Evolutionary conservation across 2,888 invertebrate species (phyloP).

Genomic region (Mimas tiliae): DNA sequence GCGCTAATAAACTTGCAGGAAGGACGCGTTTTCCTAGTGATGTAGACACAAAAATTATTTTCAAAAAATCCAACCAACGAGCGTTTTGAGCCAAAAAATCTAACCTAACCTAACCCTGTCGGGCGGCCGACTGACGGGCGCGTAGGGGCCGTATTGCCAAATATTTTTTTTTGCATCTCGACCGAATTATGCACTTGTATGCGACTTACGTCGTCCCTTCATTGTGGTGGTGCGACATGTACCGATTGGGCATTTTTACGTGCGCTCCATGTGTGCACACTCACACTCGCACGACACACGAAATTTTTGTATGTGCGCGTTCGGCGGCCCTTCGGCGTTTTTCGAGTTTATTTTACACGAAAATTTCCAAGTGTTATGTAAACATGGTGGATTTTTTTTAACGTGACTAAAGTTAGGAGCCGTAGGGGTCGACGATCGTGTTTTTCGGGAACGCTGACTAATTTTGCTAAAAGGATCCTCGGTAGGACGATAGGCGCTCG

Average conservation of each 20-base stretch:
- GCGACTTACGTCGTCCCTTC: slow-evolving; percentile 84
- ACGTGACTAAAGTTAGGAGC: slow-evolving; percentile 77
- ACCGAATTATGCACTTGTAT: slow-evolving; percentile 85
- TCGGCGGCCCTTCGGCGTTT: slow-evolving; percentile 66
- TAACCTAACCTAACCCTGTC: slow-evolving; percentile 85
- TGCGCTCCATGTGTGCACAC: slow-evolving; percentile 72
- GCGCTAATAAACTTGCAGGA: slow-evolving; percentile 66
- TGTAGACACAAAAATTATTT: slow-evolving; percentile 72
- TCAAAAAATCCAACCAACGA: slow-evolving; percentile 77
- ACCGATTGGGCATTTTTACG: slow-evolving; percentile 81
- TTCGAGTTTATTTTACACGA: slow-evolving; percentile 66
- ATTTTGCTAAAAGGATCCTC: slow-evolving; percentile 69
- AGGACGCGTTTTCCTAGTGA: slow-evolving; percentile 69
- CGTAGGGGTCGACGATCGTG: slow-evolving; percentile 73
- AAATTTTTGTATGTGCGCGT: slow-evolving; percentile 76
- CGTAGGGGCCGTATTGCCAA: slow-evolving; percentile 85
- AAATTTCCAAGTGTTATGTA: slow-evolving; percentile 81
- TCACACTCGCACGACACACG: slow-evolving; percentile 66
- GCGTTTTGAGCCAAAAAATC: slow-evolving; percentile 85
- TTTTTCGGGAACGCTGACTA: slow-evolving; percentile 83
- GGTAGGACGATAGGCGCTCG: slow-evolving; percentile 41
- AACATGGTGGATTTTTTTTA: slow-evolving; percentile 73
- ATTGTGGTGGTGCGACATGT: slow-evolving; percentile 84
- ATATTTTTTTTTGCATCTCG: slow-evolving; percentile 85
- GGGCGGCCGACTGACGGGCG: slow-evolving; percentile 84